Conservation (phyloP, 64 coral and sea anemone genomes). For the Trachythela sp. region DNA sequence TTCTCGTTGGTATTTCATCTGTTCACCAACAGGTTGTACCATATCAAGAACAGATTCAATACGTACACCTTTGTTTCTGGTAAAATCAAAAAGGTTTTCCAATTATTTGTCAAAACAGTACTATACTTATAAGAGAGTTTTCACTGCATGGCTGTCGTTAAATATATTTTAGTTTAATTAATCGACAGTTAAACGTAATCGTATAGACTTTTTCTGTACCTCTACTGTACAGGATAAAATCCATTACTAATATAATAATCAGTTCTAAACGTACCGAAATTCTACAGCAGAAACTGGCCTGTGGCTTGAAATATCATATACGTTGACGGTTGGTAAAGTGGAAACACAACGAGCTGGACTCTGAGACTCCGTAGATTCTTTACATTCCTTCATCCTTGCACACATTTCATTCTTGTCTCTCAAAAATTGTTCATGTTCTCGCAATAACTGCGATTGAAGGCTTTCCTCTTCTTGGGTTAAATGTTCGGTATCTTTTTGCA, state of each 20-base stretch:
- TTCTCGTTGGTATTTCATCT: conserved; percentile 11
- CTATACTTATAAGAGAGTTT: no score
- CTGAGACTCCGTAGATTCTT: neutral
- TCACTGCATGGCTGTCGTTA: no score
- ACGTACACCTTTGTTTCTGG: neutral
- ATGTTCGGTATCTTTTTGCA: neutral
- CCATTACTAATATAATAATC: neutral
- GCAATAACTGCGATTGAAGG: neutral
- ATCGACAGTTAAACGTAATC: no score
- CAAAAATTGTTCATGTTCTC: neutral
- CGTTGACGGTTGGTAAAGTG: neutral
- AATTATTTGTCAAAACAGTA: no score
- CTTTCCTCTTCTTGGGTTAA: neutral
- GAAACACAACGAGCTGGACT: neutral
- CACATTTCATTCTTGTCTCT: neutral
- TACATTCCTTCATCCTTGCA: neutral
- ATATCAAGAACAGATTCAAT: conserved; percentile 8
- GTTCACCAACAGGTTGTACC: conserved; percentile 4
- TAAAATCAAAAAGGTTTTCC: neutral
- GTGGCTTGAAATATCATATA: neutral
- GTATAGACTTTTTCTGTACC: no score
- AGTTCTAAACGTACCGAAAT: neutral
- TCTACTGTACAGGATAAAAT: neutral
- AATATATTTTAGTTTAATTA: no score
- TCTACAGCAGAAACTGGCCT: neutral